Base-by-base conservation (phyloP, 1,140 invertebrate genomes). In the Drosophila malerkotliana region DNA sequence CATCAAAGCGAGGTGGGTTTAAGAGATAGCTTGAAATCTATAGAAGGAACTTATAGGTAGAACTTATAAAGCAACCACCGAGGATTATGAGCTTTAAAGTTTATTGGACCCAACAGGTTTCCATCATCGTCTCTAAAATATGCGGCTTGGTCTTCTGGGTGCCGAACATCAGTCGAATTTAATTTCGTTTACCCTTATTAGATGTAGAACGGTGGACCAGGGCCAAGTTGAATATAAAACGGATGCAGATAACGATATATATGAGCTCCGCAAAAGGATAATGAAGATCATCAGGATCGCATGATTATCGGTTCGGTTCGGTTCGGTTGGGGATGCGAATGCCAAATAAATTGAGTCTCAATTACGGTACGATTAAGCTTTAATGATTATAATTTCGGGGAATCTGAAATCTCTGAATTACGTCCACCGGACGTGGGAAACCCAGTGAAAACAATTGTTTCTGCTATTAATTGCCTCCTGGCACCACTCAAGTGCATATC, bases 111-210 rank as follows among this genome's bases (percentile, higher is more conserved):
- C 69, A 73, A 73, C 57, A 72, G 64, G 77, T 60, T 69, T 73
- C 77, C 71, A 73, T 59, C 58, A 69, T 60, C 49, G 39, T 58
- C 49, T 67, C 39, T 12, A 26, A 75, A 54, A 75, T 74, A 59
- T 59, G 48, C 44, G 51, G 62, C 53, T 59, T 44, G 45, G 26
- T 26, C 49, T 26, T 39, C 69, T 39, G 66, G 21, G 24, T 56
- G 45, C 41, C 41, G 52, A 69, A 56, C 55, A 37, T 55, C 61
- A 58, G 61, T 62, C 61, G 62, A 49, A 61, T 45, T 67, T 61
- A 77, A 81, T 84, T 79, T 85, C 77, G 74, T 81, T 85, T 77
- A 75, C 73, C 78, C 76, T 77, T 75, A 85, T 85, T 85, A 85
- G 73, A 81, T 81, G 54, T 66, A 75, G 59, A 72, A 34, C 41